These are phyloP conservation scores for Protobothrops mucrosquamatus DNA, from an alignment of 2,113 vertebrate species.

Conservation along the genomic window DNA sequence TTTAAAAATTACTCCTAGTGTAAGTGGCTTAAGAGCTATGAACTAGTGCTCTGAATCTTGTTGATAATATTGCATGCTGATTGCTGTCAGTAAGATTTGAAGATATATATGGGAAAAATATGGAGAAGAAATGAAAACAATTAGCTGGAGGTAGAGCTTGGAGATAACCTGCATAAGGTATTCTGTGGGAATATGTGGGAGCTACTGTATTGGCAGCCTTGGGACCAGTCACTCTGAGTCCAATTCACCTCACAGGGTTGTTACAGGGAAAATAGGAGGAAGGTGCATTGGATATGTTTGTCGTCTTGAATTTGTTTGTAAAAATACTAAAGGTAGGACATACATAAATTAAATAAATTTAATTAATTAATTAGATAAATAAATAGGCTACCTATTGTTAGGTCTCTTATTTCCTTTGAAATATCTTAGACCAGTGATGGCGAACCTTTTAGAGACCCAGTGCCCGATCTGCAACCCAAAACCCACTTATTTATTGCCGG, in stretches of 20 bases:
- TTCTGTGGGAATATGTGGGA: neutral
- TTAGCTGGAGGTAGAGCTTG: neutral
- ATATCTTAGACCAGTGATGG: neutral
- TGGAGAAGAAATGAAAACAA: neutral
- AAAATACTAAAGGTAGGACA: too few relatives aligned
- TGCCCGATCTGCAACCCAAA: too few relatives aligned
- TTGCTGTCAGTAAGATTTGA: neutral
- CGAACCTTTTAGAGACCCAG: too few relatives aligned
- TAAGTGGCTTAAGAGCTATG: neutral
- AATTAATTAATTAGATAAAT: too few relatives aligned
- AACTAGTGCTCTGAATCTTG: neutral
- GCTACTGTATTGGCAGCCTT: neutral
- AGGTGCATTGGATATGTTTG: too few relatives aligned
- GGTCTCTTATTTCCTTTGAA: neutral
- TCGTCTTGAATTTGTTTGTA: too few relatives aligned
- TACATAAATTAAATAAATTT: too few relatives aligned
- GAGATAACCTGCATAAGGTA: neutral
- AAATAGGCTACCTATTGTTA: neutral
- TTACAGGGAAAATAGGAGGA: too few relatives aligned
- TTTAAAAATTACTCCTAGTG: neutral
- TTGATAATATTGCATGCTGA: neutral
- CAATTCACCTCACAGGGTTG: too few relatives aligned
- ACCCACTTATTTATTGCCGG: too few relatives aligned
- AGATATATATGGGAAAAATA: neutral
- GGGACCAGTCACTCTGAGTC: too few relatives aligned